These are phyloP conservation scores for Danio choprae DNA, from an alignment of 2,797 vertebrate genomes.

Conservation along the genomic window DNA sequence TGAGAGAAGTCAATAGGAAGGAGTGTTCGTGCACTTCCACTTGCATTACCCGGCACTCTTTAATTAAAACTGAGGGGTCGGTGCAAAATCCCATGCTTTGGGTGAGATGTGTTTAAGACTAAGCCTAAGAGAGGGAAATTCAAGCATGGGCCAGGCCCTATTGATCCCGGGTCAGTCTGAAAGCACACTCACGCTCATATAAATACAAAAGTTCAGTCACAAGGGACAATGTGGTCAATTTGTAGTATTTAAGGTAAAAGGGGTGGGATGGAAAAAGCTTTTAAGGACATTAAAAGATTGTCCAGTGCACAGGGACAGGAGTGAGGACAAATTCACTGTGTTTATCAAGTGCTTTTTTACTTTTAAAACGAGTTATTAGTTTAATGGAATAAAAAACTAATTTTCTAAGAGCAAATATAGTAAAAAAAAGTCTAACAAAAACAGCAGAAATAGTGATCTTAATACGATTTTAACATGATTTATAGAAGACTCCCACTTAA, in stretches of 20 bases:
- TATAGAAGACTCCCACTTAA: too few relatives aligned
- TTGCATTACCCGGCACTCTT: constrained; percentile 63
- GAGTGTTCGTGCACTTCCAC: constrained; percentile 63
- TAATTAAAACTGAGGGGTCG: constrained; percentile 70
- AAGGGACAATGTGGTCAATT: constrained; percentile 6
- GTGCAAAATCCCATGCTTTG: constrained; percentile 30
- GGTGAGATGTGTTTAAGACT: constrained; percentile 44
- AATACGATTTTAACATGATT: too few relatives aligned
- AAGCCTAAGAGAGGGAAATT: constrained; percentile 40
- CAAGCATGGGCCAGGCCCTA: constrained; percentile 60
- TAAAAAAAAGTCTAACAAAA: too few relatives aligned
- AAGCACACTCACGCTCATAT: neutral
- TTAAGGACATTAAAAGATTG: constrained; percentile 13
- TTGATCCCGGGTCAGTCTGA: constrained; percentile 61
- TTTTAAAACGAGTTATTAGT: neutral
- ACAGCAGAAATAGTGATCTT: too few relatives aligned
- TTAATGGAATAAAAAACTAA: too few relatives aligned
- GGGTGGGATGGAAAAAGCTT: constrained; percentile 3
- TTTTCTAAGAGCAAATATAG: too few relatives aligned
- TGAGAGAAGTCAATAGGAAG: constrained; percentile 65
- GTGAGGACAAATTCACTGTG: neutral
- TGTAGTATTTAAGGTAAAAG: neutral
- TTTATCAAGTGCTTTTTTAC: neutral
- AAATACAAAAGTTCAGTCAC: constrained; percentile 27
- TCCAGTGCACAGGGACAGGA: neutral